Evolutionary conservation across 2,113 vertebrate genomes (phyloP).

Genomic region (Lethenteron camtschaticum): DNA sequence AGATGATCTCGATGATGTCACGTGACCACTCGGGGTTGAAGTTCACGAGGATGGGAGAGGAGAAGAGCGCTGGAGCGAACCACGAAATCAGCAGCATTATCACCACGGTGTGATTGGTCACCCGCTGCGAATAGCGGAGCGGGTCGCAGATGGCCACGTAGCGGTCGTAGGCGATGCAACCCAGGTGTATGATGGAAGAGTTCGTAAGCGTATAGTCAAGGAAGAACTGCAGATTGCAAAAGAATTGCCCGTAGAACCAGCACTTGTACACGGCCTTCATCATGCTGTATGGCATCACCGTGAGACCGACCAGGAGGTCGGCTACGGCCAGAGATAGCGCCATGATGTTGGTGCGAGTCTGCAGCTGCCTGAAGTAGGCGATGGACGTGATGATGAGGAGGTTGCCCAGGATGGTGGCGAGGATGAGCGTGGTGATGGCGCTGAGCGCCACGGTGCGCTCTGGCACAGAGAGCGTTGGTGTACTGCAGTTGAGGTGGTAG

Average conservation of each 20-base stretch:
- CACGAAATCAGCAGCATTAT: too few species aligned
- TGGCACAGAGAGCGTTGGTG: too few species aligned
- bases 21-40: too few species aligned
- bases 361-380: slow-evolving; percentile 20
- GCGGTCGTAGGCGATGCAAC: slow-evolving; percentile 22
- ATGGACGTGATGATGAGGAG: slow-evolving; percentile 16
- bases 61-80: too few species aligned
- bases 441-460: too few species aligned
- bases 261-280: slow-evolving; percentile 17
- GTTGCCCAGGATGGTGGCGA: slow-evolving; percentile 17
- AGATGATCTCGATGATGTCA: too few species aligned
- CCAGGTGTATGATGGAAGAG: slow-evolving; percentile 21
- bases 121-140: slow-evolving; percentile 13
- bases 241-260: slow-evolving; percentile 20
- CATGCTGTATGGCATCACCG: slow-evolving; percentile 17
- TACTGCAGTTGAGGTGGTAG: too few species aligned
- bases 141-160: slow-evolving; percentile 20
- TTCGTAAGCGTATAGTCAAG: slow-evolving; percentile 21
- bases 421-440: not conserved
- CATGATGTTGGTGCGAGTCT: slow-evolving; percentile 19
- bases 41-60: too few species aligned
- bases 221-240: slow-evolving; percentile 19
- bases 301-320: slow-evolving; percentile 17
- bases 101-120: too few species aligned
- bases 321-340: slow-evolving; percentile 19